A percentile compares a stretch with the other conserved stretches of the same genome.
These are phyloP conservation scores for Gobio gobio DNA, from an alignment of 2,113 vertebrate species.

Conservation along the genomic window DNA sequence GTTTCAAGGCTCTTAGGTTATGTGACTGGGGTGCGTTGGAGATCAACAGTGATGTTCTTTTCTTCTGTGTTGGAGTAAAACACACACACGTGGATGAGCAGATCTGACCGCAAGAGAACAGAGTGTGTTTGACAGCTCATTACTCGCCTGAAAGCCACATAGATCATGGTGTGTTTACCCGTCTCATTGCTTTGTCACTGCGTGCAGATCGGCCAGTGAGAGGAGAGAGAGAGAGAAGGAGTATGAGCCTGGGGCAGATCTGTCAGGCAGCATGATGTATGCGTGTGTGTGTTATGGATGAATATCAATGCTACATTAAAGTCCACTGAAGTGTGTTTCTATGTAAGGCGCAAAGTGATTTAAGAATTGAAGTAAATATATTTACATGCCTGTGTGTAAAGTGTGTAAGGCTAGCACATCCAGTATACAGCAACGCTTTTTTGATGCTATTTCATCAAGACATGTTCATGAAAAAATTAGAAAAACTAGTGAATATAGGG, in stretches of 20 bases:
- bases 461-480: too few relatives aligned
- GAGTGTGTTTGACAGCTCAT: constrained; percentile 59
- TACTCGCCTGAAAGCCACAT: constrained; percentile 54
- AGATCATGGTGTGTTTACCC: constrained; percentile 50
- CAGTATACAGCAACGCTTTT: too few relatives aligned
- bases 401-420: too few relatives aligned
- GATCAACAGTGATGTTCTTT: constrained; percentile 16
- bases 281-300: constrained; percentile 17
- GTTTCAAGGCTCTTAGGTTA: background rate
- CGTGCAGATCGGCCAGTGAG: constrained; percentile 23
- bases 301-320: background rate
- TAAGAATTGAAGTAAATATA: background rate
- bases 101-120: constrained; percentile 33
- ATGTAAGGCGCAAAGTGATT: background rate
- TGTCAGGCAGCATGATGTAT: background rate
- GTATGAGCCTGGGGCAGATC: constrained; percentile 10
- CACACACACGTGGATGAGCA: constrained; percentile 26
- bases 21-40: constrained; percentile 12
- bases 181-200: constrained; percentile 52
- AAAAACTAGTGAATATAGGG: too few relatives aligned
- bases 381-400: background rate
- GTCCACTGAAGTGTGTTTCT: background rate
- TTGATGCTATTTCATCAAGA: too few relatives aligned
- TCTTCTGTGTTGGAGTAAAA: constrained; percentile 28
- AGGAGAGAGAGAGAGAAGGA: background rate